A percentile compares a stretch with the other conserved stretches of the same genome.
phyloP scores from a whole-genome alignment of 1,140 invertebrate genomes.

The Drosophila malerkotliana region DNA sequence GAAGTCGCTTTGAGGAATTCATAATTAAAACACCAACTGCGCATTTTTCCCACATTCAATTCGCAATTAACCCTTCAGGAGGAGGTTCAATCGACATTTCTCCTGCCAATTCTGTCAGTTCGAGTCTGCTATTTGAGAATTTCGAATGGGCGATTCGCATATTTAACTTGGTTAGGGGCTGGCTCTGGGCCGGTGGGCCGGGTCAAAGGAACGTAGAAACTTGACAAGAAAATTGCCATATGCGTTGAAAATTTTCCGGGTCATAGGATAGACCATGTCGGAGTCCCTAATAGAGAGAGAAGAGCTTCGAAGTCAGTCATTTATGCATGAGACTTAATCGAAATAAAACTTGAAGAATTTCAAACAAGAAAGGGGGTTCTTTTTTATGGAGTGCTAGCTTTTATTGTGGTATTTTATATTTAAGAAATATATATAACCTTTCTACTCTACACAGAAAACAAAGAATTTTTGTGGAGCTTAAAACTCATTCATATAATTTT shows the following conservation, averaged over 20 bases:
- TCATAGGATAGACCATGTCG: constrained; percentile 23
- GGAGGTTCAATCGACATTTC: constrained; percentile 1
- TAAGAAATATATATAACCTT: too few species aligned
- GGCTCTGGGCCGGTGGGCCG: constrained; percentile 6
- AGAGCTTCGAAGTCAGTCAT: constrained; percentile 11
- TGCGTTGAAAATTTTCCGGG: constrained; percentile 71
- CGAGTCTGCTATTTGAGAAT: constrained; percentile 40
- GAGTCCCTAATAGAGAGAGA: constrained; percentile 21
- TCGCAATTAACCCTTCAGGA: constrained; percentile 63
- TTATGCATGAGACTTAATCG: neutral
- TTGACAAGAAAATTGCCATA: constrained; percentile 76
- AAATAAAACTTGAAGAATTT: neutral
- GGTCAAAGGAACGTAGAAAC: constrained; percentile 54
- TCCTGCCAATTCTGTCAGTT: neutral
- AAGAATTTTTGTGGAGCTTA: too few species aligned
- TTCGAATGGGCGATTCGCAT: constrained; percentile 9
- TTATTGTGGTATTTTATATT: too few species aligned
- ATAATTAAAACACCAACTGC: constrained; percentile 57
- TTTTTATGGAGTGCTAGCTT: too few species aligned
- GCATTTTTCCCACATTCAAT: constrained; percentile 62
- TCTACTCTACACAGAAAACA: too few species aligned
- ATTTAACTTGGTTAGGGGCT: constrained; percentile 1
- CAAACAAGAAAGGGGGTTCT: too few species aligned
- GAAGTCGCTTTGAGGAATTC: constrained; percentile 12
- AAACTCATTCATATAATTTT: too few species aligned